Evolutionary conservation across 2,113 vertebrate species (phyloP).

Genomic region (Tupaia tana): DNA sequence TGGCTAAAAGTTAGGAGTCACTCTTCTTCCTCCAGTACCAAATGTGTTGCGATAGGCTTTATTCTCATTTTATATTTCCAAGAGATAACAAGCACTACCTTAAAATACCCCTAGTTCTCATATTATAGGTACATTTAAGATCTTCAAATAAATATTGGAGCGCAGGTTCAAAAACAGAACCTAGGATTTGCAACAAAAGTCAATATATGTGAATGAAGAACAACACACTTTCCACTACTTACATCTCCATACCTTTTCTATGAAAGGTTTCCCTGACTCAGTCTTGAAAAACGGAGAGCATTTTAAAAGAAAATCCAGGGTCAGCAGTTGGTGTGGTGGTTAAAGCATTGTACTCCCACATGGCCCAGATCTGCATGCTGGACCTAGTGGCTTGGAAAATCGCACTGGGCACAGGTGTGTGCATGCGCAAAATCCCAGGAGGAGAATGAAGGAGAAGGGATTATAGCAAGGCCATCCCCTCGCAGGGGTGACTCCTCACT

Average conservation of each 20-base stretch:
- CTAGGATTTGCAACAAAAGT: not conserved
- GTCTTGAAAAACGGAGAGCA: not conserved
- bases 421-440: too few species aligned
- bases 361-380: too few species aligned
- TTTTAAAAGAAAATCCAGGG: not conserved
- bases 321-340: too few species aligned
- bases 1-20: not conserved
- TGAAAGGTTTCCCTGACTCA: not conserved
- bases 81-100: not conserved
- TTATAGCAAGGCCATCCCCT: too few species aligned
- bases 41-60: not conserved
- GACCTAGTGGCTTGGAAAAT: too few species aligned
- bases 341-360: too few species aligned
- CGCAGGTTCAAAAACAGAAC: not conserved
- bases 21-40: not conserved
- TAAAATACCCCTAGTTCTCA: not conserved
- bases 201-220: not conserved
- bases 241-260: not conserved
- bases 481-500: too few species aligned
- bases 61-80: not conserved
- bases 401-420: too few species aligned
- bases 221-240: not conserved
- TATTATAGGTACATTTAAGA: not conserved
- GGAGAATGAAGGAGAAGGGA: too few species aligned
- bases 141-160: not conserved